These are phyloP conservation scores for Riparia riparia DNA, from an alignment of 2,113 vertebrate species.

Conservation along the genomic window DNA sequence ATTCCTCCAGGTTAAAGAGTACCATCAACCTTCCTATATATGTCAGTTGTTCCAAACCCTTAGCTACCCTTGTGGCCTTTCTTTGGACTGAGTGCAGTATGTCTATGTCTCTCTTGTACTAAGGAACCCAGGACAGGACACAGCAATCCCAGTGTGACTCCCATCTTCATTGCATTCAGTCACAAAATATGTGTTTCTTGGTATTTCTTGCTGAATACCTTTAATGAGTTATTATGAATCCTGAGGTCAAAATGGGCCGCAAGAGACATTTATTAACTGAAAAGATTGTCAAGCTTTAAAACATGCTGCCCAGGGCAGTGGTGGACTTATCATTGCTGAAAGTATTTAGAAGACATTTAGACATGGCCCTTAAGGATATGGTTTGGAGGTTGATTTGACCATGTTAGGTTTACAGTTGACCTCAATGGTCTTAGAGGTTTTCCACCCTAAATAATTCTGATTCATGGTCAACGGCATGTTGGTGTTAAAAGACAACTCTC, in stretches of 20 bases:
- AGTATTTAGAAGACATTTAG: neutral
- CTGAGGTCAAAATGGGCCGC: neutral
- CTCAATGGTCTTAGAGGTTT: neutral
- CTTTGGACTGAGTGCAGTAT: neutral
- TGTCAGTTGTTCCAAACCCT: neutral
- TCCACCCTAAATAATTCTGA: neutral
- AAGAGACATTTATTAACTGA: neutral
- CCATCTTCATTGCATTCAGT: neutral
- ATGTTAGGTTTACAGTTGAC: fast-evolving
- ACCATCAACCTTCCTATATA: fast-evolving
- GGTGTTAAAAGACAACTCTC: neutral
- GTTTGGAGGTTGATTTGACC: neutral
- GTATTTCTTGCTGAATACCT: neutral
- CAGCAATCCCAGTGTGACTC: neutral
- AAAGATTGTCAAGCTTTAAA: neutral
- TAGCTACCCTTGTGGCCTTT: neutral
- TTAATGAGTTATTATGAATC: neutral
- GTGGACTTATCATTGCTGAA: neutral
- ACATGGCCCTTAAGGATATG: fast-evolving
- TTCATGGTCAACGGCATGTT: neutral
- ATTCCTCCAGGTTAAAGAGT: neutral
- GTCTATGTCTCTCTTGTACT: neutral
- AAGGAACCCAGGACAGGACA: neutral
- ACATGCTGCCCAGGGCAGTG: neutral
- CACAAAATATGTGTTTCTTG: neutral